Base-by-base conservation (phyloP, 1,140 invertebrate genomes). In the Lethocerus indicus region DNA sequence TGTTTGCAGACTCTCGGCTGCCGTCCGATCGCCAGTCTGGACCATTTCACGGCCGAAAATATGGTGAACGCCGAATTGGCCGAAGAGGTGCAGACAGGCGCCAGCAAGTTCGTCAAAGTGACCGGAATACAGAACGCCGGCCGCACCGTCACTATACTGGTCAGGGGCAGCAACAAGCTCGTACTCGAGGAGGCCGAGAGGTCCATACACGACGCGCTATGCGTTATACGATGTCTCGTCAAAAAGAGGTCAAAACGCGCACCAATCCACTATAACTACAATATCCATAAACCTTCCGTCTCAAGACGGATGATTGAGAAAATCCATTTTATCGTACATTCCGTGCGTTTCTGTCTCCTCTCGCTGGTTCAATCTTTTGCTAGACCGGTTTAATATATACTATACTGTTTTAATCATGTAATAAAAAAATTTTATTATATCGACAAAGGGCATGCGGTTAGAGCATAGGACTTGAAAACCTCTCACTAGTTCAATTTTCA, bases 201-300 rank as follows among this genome's bases (percentile, higher is more conserved):
- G 56, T 98, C 94, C 3, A 67, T 99, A 27, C 96, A 99, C 64
- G 96, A 99, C 70, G 95, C 96, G 13, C 72, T 99, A 3, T 99
- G 95, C 68, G 94, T 96, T 13, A 87, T 98, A 60, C 79, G 95
- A 57, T 98, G 95, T 67, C 72, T 98, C 45, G 93, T 98, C 0
- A 94, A 94, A 58, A 83, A 95, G 46, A 79, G 70, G 71, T 78
- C 57, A 53, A n/a, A n/a, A n/a, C n/a, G n/a, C n/a, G n/a, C n/a
- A n/a, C n/a, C n/a, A n/a, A n/a, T n/a, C n/a, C n/a, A n/a, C n/a
- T n/a, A n/a, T n/a, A n/a, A n/a, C n/a, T n/a, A n/a, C n/a, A n/a
- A n/a, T n/a, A n/a, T n/a, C n/a, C n/a, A n/a, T n/a, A n/a, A n/a
- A n/a, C n/a, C n/a, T n/a, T n/a, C n/a, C n/a, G n/a, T n/a, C n/a